Conservation (phyloP, 2,797 vertebrate genomes). For the Scolopax rusticola region DNA sequence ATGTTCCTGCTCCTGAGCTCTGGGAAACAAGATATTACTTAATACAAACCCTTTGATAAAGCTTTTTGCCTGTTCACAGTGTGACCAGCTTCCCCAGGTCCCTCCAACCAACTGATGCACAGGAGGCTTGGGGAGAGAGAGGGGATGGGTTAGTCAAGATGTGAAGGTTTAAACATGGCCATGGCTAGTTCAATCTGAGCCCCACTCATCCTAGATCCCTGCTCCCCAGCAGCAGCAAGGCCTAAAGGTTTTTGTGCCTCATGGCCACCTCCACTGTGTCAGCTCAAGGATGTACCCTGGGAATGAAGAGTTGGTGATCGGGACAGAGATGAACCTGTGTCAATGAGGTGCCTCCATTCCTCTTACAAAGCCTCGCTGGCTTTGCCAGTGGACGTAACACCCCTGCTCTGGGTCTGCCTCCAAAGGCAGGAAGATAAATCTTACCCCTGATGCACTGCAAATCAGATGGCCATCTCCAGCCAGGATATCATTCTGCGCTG, state of each 20-base stretch:
- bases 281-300: not conserved
- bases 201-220: not conserved
- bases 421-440: not conserved
- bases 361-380: accelerated
- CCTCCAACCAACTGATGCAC: not conserved
- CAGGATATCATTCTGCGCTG: not conserved
- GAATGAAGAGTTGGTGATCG: not conserved
- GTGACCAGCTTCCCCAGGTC: not conserved
- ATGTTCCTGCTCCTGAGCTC: not conserved
- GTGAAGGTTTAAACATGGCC: not conserved
- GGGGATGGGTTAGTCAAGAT: not conserved
- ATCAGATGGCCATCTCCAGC: not conserved
- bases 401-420: not conserved
- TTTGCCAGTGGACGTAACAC: accelerated
- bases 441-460: accelerated
- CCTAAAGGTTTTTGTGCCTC: not conserved
- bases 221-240: not conserved
- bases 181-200: not conserved
- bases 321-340: not conserved
- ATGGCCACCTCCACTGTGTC: not conserved
- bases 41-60: not conserved
- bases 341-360: not conserved
- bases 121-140: not conserved
- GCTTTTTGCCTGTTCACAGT: not conserved
- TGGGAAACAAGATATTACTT: not conserved